phyloP scores from a whole-genome alignment of 2,797 vertebrate species.

The Leuciscus waleckii region DNA sequence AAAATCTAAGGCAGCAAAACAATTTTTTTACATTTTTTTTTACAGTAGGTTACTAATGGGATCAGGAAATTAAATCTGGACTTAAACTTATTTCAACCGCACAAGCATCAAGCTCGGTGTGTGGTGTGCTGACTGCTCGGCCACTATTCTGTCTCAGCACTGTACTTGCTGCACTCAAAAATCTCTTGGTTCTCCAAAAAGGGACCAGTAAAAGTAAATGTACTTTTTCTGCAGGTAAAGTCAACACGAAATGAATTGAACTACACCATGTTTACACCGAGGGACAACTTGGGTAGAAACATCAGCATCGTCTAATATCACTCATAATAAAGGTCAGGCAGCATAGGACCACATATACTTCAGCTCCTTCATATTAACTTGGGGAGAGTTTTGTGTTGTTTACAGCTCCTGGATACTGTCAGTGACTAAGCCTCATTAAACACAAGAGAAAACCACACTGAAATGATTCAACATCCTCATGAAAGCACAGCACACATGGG shows the following conservation, averaged over 20 bases:
- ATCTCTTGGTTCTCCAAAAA: not conserved
- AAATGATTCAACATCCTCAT: conserved; percentile 56
- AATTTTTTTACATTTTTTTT: not conserved
- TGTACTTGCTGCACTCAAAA: not conserved
- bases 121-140: not conserved
- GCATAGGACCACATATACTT: not conserved
- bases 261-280: conserved; percentile 1
- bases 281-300: not conserved
- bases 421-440: conserved; percentile 53
- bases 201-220: not conserved
- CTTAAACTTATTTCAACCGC: not conserved
- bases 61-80: not conserved
- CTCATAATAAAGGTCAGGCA: conserved; percentile 26
- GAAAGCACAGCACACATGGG: conserved; percentile 24
- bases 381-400: conserved; percentile 4
- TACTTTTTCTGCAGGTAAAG: not conserved
- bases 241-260: not conserved
- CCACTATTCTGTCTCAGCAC: not conserved
- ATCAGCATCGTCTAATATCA: conserved; percentile 4
- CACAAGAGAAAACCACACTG: conserved; percentile 53
- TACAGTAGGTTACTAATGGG: not conserved
- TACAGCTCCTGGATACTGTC: conserved; percentile 46
- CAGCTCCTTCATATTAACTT: conserved; percentile 22
- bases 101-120: not conserved
- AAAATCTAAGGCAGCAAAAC: too few relatives aligned